Evolutionary conservation across 64 coral and sea anemone genomes (phyloP), one percentile per base, ranked within the genome.

Genomic region (Montipora foliosa): DNA sequence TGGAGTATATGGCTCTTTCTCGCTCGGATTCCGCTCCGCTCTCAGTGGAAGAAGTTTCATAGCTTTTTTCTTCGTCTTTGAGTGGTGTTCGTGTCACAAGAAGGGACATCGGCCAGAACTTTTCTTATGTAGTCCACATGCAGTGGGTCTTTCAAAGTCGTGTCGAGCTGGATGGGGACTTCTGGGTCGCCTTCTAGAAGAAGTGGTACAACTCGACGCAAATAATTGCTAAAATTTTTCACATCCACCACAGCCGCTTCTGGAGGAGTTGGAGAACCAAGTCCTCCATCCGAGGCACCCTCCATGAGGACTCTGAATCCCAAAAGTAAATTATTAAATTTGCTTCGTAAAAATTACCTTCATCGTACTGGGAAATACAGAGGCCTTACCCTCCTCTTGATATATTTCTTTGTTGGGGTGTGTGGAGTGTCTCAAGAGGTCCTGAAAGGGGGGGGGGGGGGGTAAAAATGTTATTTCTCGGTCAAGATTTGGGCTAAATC

Each of bases 21-120:
- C 87, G 90, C 22, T 98, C 96, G 21, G 83, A 93, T 55, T 98
- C 97, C 4, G 94, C 87, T n/a, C 91, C 97, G 37, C 94, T 96
- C 8, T 95, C 94, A 2, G 94, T 91, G 4, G 89, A 78, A 47
- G 94, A 90, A 2, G 89, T 92, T 78, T 99, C 96, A 50, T 97
- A 93, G 76, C 83, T 95, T 87, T 99, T 95, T 94, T 99, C 98
- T 70, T 99, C 98, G 76, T 99, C 98, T 88, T 99, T 99, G 22
- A 96, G 85, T 37, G 95, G 95, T 67, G 90, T 99, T 93, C 91
- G 91, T 13, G 86, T 90, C 0, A 99, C 95, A 25, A 99, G 84
- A 80, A 99, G 90, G 48, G 37, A 92, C 59, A 90, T 99, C 95
- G 9, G 94, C 88, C 17, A 99, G 84, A 66, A 96, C 96, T 74